Conservation (phyloP, 2,113 vertebrate species). For the Mustelus asterias region DNA sequence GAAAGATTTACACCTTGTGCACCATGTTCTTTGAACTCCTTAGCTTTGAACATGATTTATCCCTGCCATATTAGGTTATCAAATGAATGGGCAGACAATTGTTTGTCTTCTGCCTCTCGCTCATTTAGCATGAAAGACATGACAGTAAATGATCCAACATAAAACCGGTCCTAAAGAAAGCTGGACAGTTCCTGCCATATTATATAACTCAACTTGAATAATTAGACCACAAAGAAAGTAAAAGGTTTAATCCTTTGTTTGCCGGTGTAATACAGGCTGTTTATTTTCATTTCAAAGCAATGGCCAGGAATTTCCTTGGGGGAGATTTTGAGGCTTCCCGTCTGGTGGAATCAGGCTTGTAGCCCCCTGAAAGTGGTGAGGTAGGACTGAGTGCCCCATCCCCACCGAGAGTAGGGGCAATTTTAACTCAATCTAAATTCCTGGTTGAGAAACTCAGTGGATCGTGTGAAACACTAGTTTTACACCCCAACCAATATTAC, state of each 20-base stretch:
- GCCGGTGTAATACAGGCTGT: background rate
- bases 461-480: background rate
- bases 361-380: background rate
- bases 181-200: background rate
- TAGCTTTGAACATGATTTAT: conserved; percentile 33
- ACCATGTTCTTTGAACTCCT: conserved; percentile 31
- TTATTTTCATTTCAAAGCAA: background rate
- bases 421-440: background rate
- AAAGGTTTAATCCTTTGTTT: background rate
- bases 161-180: background rate
- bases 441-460: background rate
- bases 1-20: conserved; percentile 33
- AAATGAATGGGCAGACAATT: conserved; percentile 27
- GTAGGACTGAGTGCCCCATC: background rate
- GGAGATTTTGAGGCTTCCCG: background rate
- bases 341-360: background rate
- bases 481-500: background rate
- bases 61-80: background rate
- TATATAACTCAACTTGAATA: background rate
- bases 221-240: background rate
- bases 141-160: background rate
- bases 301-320: background rate
- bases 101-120: background rate
- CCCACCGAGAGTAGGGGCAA: background rate
- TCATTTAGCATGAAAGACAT: background rate